phyloP scores from a whole-genome alignment of 2,888 invertebrate genomes.

The Crioceris asparagi region DNA sequence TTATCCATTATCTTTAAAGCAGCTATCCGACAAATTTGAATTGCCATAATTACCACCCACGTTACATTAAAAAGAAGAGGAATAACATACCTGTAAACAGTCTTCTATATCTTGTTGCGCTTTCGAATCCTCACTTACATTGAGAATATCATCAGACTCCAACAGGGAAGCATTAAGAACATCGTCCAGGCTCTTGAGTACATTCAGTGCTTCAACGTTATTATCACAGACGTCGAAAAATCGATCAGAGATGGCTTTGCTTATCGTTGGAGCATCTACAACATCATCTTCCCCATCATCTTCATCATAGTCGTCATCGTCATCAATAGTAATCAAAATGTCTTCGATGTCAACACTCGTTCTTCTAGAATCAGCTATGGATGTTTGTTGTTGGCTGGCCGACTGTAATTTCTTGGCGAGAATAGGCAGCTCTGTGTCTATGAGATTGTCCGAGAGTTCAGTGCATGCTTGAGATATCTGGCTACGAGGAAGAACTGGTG shows the following conservation, averaged over 20 bases:
- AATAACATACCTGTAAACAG: conserved; percentile 1
- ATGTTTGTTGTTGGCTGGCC: conserved; percentile 17
- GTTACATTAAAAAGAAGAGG: no score
- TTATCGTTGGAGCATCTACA: conserved; percentile 11
- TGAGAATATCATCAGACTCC: conserved; percentile 33
- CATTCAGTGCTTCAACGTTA: conserved; percentile 38
- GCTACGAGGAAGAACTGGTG: conserved; percentile 27
- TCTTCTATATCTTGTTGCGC: conserved; percentile 19
- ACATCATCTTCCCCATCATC: conserved; percentile 15
- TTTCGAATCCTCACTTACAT: conserved; percentile 31
- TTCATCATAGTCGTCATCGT: conserved; percentile 16
- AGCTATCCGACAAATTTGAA: no score
- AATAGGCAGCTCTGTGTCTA: conserved; percentile 34
- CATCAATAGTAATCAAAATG: conserved; percentile 33
- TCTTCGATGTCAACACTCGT: conserved; percentile 33
- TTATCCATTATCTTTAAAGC: no score
- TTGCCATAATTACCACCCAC: no score
- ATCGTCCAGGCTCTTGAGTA: conserved; percentile 48
- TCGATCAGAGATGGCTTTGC: conserved; percentile 10
- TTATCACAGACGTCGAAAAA: conserved; percentile 13
- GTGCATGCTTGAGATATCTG: conserved; percentile 14
- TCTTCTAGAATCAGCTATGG: conserved; percentile 13
- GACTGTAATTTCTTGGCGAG: conserved; percentile 33
- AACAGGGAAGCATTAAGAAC: conserved; percentile 38
- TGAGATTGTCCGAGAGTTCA: conserved; percentile 27